Evolutionary conservation across 2,888 invertebrate genomes (phyloP).

Genomic region (Acronicta alni): DNA sequence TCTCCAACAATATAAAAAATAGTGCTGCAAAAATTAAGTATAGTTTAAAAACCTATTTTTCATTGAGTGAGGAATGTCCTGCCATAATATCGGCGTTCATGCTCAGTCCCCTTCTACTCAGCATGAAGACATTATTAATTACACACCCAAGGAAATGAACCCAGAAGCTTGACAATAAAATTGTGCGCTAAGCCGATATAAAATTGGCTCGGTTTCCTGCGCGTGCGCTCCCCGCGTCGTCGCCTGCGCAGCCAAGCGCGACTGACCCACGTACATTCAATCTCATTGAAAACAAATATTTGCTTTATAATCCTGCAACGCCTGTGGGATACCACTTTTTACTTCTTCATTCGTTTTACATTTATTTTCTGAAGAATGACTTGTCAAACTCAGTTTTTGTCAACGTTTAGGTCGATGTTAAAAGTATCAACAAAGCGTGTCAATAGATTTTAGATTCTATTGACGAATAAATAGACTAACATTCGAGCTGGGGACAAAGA

Average conservation of each 20-base stretch:
- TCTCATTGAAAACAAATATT: slow-evolving; percentile 80
- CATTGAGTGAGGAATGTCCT: no score
- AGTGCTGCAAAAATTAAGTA: no score
- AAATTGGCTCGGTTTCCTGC: slow-evolving; percentile 70
- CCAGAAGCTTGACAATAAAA: slow-evolving; percentile 66
- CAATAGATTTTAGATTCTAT: slow-evolving; percentile 37
- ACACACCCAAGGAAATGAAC: slow-evolving; percentile 58
- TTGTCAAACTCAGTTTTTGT: slow-evolving; percentile 44
- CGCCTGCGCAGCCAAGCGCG: slow-evolving; percentile 62
- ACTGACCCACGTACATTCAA: slow-evolving; percentile 70
- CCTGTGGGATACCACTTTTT: slow-evolving; percentile 62
- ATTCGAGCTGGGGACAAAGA: slow-evolving; percentile 33
- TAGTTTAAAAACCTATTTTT: no score
- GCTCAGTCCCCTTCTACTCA: not conserved
- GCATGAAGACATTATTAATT: slow-evolving; percentile 17
- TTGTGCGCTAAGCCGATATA: slow-evolving; percentile 59
- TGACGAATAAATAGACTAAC: slow-evolving; percentile 34
- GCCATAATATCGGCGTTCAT: not conserved
- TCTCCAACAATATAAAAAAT: no score
- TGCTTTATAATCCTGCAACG: slow-evolving; percentile 65
- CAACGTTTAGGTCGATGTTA: slow-evolving; percentile 22
- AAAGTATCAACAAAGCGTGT: slow-evolving; percentile 34
- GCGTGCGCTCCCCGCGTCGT: slow-evolving; percentile 53
- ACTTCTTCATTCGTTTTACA: slow-evolving; percentile 57
- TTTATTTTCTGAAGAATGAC: slow-evolving; percentile 60